Percentiles rank a stretch among this genome's conserved stretches.
phyloP scores from a whole-genome alignment of 2,888 invertebrate genomes.

The Hesperia comma region DNA sequence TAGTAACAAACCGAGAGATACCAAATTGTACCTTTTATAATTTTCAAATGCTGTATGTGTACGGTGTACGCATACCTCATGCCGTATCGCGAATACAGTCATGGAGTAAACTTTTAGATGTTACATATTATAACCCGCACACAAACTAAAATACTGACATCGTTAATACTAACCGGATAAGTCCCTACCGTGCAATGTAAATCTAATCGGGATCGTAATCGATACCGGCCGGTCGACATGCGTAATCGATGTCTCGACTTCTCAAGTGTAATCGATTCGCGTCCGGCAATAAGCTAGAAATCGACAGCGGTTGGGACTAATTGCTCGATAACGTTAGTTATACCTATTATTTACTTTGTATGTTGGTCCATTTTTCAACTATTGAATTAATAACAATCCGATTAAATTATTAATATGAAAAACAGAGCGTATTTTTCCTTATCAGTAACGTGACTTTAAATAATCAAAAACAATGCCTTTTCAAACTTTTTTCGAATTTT shows the following conservation, averaged over 20 bases:
- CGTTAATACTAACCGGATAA: constrained; percentile 8
- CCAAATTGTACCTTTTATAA: too few relatives aligned
- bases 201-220: constrained; percentile 31
- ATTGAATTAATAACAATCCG: not conserved
- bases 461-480: too few relatives aligned
- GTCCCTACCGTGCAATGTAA: constrained; percentile 9
- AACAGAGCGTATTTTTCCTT: too few relatives aligned
- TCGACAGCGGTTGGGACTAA: constrained; percentile 30
- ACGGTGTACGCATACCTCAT: too few relatives aligned
- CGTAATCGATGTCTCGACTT: constrained; percentile 33
- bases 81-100: too few relatives aligned
- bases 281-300: constrained; percentile 33
- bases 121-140: not conserved
- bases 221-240: constrained; percentile 27
- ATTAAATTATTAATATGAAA: too few relatives aligned
- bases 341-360: constrained; percentile 14
- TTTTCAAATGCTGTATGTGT: too few relatives aligned
- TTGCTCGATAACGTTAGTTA: constrained; percentile 14
- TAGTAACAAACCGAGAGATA: too few relatives aligned
- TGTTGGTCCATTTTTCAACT: not conserved
- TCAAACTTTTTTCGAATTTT: too few relatives aligned
- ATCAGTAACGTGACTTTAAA: too few relatives aligned
- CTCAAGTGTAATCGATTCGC: constrained; percentile 30
- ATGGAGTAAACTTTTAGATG: not conserved
- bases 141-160: not conserved